Conservation (phyloP, 2,888 invertebrate genomes). For the Eupithecia tripunctaria region DNA sequence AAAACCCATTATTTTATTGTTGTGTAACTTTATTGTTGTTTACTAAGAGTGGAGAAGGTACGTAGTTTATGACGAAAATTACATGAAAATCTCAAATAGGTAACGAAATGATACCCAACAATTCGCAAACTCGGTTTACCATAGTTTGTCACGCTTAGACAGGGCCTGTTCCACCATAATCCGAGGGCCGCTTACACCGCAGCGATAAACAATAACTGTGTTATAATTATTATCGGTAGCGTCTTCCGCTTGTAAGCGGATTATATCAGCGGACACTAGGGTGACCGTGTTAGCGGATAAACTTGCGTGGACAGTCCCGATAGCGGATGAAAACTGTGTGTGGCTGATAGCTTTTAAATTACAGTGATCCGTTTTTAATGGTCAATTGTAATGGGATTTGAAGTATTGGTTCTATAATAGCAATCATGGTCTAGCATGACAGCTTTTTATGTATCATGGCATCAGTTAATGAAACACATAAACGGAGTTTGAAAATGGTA, state of each 20-base stretch:
- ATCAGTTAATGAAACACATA: not conserved
- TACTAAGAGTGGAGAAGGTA: too few relatives aligned
- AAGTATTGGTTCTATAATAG: not conserved
- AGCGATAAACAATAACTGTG: constrained; percentile 41
- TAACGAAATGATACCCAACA: not conserved
- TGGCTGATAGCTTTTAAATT: constrained; percentile 14
- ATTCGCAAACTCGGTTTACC: not conserved
- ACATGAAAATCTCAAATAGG: not conserved
- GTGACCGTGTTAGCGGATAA: constrained; percentile 44
- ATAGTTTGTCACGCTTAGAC: constrained; percentile 4
- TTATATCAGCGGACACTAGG: constrained; percentile 53
- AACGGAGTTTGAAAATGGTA: not conserved
- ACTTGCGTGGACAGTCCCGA: constrained; percentile 38
- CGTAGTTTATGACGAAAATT: too few relatives aligned
- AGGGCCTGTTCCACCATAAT: constrained; percentile 21
- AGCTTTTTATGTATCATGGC: not conserved
- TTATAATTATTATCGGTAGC: constrained; percentile 55
- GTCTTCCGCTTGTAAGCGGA: constrained; percentile 55
- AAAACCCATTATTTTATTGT: too few relatives aligned
- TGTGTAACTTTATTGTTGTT: too few relatives aligned
- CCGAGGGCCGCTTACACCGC: constrained; percentile 36
- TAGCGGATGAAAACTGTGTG: constrained; percentile 22
- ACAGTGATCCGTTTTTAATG: not conserved
- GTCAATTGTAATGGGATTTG: not conserved
- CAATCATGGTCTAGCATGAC: not conserved